Percentiles rank a stretch among this genome's conserved stretches.
Conservation (phyloP, 1,140 invertebrate genomes). For the Ceratina japonica region DNA sequence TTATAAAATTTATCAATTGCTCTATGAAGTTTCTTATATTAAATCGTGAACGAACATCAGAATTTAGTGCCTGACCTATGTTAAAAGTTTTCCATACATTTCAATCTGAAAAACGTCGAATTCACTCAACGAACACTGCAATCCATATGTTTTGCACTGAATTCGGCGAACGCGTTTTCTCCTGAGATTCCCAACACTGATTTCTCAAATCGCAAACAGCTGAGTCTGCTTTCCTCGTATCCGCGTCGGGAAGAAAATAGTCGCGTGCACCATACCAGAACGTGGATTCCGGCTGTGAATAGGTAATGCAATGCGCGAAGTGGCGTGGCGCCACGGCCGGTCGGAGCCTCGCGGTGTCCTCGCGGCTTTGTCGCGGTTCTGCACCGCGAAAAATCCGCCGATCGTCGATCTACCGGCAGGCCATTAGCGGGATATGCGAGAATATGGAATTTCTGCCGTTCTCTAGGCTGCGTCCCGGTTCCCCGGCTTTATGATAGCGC, state of each 20-base stretch:
- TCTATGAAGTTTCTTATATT: too few relatives aligned
- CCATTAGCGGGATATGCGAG: conserved; percentile 49
- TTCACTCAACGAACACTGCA: too few relatives aligned
- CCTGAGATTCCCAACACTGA: neutral
- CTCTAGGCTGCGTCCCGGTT: neutral
- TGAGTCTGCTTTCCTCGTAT: neutral
- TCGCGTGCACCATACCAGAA: conserved; percentile 31
- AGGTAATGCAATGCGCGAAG: conserved; percentile 45
- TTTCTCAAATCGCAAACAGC: neutral
- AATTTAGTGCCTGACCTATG: too few relatives aligned
- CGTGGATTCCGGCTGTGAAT: conserved; percentile 33
- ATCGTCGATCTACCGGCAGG: conserved; percentile 36
- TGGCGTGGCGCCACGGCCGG: conserved; percentile 55
- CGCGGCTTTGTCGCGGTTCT: conserved; percentile 28
- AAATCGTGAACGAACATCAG: too few relatives aligned
- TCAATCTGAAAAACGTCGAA: too few relatives aligned
- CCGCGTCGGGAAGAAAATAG: neutral
- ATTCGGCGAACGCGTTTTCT: neutral
- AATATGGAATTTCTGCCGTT: conserved; percentile 43
- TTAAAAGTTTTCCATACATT: too few relatives aligned
- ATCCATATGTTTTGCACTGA: neutral
- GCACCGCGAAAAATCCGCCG: conserved; percentile 46
- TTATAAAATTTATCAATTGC: too few relatives aligned
- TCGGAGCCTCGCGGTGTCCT: conserved; percentile 37
- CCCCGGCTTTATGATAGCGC: conserved; percentile 9